Evolutionary conservation across 2,113 vertebrate genomes (phyloP).

Genomic region (Sapayoa aenigma): DNA sequence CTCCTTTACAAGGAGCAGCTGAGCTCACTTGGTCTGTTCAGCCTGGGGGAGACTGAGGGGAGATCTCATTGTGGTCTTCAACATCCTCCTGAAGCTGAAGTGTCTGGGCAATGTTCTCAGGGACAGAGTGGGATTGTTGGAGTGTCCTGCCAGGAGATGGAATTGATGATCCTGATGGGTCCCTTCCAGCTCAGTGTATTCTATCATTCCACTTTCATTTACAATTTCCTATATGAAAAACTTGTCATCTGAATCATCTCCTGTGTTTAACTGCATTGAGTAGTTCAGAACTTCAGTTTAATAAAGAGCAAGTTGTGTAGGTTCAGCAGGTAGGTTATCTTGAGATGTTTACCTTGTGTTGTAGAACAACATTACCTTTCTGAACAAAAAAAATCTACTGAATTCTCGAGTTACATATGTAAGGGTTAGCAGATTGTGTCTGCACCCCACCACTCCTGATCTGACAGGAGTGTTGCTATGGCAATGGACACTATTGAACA

Average conservation of each 20-base stretch:
- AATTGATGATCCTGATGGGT: accelerated
- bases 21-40: neutral
- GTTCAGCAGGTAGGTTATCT: neutral
- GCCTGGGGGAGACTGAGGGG: neutral
- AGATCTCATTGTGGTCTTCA: neutral
- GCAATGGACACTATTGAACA: neutral
- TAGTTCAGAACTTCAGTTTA: neutral
- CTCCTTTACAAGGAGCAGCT: accelerated
- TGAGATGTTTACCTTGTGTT: neutral
- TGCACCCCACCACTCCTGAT: neutral
- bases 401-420: neutral
- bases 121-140: neutral
- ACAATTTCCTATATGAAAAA: neutral
- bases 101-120: neutral
- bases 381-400: neutral
- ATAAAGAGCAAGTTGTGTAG: neutral
- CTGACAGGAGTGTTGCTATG: constrained; percentile 49
- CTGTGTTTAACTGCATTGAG: neutral
- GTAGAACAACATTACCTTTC: neutral
- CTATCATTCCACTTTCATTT: neutral
- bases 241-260: neutral
- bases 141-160: neutral
- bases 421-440: neutral
- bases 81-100: neutral
- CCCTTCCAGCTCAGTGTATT: neutral